Evolutionary conservation across 2,888 invertebrate species (phyloP), one percentile per base, ranked within the genome.

Genomic region (Protonemura montana): DNA sequence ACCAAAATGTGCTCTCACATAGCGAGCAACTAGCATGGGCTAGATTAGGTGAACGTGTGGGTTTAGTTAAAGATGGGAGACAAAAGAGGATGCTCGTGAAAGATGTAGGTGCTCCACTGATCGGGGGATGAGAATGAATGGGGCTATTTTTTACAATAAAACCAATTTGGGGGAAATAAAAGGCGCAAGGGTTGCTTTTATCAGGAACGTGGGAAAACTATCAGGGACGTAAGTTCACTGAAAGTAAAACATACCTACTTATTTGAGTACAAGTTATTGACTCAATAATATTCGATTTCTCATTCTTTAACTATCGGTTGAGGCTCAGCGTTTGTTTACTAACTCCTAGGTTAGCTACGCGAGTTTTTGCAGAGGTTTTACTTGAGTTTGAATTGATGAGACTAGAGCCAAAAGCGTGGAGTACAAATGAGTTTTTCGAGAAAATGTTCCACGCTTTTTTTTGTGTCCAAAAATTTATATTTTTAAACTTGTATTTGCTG

Each of bases 141-240:
- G 28, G 81, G 81, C 81, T 81, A 81, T 81, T 81, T 81, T 81
- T 81, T 81, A 81, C 81, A 30, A 81, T 81, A 81, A 30, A 81
- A 28, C 81, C 81, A 81, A 81, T 81, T 30, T 78, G 78, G 78
- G 59, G 78, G 78, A 78, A 78, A 78, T 78, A 78, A 78, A 78
- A 16, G 7, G 78, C 28, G 59, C 59, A 21, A 21, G 59, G 59
- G 78, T 26, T 78, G 78, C 27, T 78, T 59, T 78, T 78, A 78
- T 78, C 78, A 27, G 78, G 28, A 29, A 81, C 81, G 81, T 81
- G 81, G 30, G 81, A 81, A 81, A n/a, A 81, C 81, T 81, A 81
- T 81, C 81, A 30, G 78, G 26, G 78, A 27, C 16, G 59, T 59
- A 21, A 59, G 59, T 59, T 59, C 59, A 21, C 59, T 59, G 59